These are phyloP conservation scores for Nothobranchius kuhntae DNA, from an alignment of 2,113 vertebrate genomes.

Conservation along the genomic window DNA sequence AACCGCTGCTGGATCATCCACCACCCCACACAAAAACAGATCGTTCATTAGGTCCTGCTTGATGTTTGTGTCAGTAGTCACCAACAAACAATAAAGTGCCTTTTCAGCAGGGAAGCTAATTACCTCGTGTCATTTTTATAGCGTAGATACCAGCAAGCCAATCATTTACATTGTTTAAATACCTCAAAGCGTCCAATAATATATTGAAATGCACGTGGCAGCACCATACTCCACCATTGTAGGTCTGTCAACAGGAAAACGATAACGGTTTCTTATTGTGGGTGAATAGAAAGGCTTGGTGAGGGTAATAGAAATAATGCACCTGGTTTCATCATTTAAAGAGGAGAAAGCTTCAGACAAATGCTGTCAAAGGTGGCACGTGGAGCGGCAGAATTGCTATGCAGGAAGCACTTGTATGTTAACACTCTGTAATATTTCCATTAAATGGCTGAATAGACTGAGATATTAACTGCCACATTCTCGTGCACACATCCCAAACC, in stretches of 20 bases:
- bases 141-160: conserved; percentile 57
- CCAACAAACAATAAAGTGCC: conserved; percentile 29
- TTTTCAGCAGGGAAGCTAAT: conserved; percentile 55
- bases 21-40: neutral
- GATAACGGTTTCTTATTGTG: conserved; percentile 28
- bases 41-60: conserved; percentile 22
- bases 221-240: conserved; percentile 36
- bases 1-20: neutral
- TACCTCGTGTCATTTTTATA: conserved; percentile 43
- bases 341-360: conserved; percentile 30
- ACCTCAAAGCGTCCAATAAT: conserved; percentile 36
- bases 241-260: conserved; percentile 27
- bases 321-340: conserved; percentile 27
- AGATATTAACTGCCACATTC: conserved; percentile 68
- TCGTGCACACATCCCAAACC: conserved; percentile 37
- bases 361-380: conserved; percentile 39
- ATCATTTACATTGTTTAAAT: conserved; percentile 59
- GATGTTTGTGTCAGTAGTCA: conserved; percentile 19
- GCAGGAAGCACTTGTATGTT: conserved; percentile 46
- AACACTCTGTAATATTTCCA: conserved; percentile 60
- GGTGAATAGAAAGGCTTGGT: conserved; percentile 36
- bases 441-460: conserved; percentile 70
- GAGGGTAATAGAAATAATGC: conserved; percentile 36
- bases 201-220: conserved; percentile 25
- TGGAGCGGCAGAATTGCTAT: conserved; percentile 52